Percentiles rank a stretch among this genome's conserved stretches.
These are phyloP conservation scores for human DNA, from an alignment of 2,113 vertebrate genomes.

Conservation along the genomic window DNA sequence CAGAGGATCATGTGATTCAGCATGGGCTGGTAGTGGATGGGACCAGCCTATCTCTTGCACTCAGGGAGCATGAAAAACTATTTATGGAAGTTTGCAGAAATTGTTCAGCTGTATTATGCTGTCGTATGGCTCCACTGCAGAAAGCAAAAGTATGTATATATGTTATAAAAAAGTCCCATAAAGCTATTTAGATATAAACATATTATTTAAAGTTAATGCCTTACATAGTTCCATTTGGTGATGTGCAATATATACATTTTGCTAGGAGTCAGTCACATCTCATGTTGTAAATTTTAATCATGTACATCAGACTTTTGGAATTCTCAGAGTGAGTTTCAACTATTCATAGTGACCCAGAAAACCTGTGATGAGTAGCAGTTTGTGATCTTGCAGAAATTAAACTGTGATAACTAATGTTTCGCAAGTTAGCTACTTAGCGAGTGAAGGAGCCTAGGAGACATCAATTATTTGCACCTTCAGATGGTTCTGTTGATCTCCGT, in stretches of 20 bases:
- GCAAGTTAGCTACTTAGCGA: not conserved
- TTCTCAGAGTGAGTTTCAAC: conserved; percentile 43
- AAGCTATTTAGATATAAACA: conserved; percentile 1
- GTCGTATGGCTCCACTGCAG: conserved; percentile 98
- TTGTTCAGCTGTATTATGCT: conserved; percentile 97
- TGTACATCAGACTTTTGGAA: not conserved
- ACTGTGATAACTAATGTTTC: not conserved
- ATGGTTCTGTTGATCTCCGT: not conserved
- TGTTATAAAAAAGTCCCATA: not conserved
- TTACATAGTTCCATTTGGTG: conserved; percentile 5
- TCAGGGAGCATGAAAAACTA: conserved; percentile 96
- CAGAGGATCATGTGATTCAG: conserved; percentile 96
- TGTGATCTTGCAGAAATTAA: conserved; percentile 23
- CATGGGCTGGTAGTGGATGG: conserved; percentile 98
- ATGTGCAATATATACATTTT: not conserved
- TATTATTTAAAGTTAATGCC: not conserved
- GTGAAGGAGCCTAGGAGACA: not conserved
- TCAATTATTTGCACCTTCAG: not conserved
- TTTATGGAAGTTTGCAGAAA: conserved; percentile 98
- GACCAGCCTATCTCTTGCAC: conserved; percentile 95
- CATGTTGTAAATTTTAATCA: not conserved
- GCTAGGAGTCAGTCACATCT: not conserved
- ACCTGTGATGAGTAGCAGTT: not conserved
- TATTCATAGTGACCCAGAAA: conserved; percentile 17
- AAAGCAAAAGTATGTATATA: conserved; percentile 92